Base-by-base conservation (phyloP, 2,888 invertebrate genomes). In the Pseudococcus viburni region DNA sequence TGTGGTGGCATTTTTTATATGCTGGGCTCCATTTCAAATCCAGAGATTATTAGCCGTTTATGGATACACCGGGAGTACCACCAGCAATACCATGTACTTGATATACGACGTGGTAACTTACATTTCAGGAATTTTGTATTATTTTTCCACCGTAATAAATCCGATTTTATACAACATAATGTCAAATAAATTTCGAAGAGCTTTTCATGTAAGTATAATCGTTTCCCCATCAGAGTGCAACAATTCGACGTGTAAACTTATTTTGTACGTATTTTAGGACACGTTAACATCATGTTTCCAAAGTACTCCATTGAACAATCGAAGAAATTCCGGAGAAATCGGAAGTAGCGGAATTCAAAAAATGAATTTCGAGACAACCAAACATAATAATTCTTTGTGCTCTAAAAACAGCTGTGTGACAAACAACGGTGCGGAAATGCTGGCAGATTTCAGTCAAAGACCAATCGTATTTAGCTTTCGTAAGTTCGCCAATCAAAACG, bases 151-250 rank as follows among this genome's bases (percentile, higher is more conserved):
- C 15, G 97, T 96, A 91, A 95, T 98, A 91, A 98, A 98, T 92
- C 98, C 98, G 0, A 94, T 98, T 89, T 94, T 98, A 59, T 98
- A 98, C 92, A 96, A 98, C 92, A 96, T 97, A 88, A 97, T 98
- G 97, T 98, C 97, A 12, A 95, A 96, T 92, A 98, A 98, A 92
- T 98, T 98, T 91, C 94, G 98, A 80, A 96, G 90, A 64, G 90
- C 90, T 22, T 90, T 90, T 88, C 90, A 90, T 89, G 90, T 90
- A 87, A 90, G 89, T 17, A 8, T 51, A 42, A 42, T 42, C 42
- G 42, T 39, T 39, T 39, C 42, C 8, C 42, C 42, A 42, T 42
- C 42, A 42, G 5, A 42, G 9, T 42, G 6, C 0, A 42, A 42
- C 9, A 42, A 5, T 42, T 6, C 42, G 9, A 42, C 42, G 4